These are phyloP conservation scores for Eristalis arbustorum DNA, from an alignment of 2,888 invertebrate genomes.

Conservation along the genomic window DNA sequence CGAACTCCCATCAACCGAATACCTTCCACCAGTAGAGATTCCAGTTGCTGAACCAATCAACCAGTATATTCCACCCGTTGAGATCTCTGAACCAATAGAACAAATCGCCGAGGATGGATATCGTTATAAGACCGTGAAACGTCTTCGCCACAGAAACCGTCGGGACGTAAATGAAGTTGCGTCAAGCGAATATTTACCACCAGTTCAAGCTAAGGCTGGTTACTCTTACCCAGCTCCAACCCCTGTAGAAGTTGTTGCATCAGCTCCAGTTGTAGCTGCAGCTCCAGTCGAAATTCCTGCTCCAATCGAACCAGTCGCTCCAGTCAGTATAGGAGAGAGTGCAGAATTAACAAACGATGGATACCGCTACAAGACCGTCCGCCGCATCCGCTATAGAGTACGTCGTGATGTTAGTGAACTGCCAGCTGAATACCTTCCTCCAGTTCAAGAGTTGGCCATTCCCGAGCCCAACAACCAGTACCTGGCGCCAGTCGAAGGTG, in stretches of 20 bases:
- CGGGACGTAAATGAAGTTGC: constrained; percentile 73
- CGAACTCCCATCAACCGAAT: constrained; percentile 74
- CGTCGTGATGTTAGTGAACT: constrained; percentile 71
- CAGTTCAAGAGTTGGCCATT: constrained; percentile 13
- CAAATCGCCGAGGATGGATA: background rate
- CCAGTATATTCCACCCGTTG: constrained; percentile 9
- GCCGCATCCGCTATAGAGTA: constrained; percentile 66
- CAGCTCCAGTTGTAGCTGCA: constrained; percentile 1
- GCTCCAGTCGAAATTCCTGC: constrained; percentile 1
- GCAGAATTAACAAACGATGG: constrained; percentile 68
- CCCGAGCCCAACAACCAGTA: constrained; percentile 41
- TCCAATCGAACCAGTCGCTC: background rate
- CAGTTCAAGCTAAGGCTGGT: background rate
- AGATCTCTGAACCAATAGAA: background rate
- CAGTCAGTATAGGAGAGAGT: background rate
- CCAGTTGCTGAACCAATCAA: background rate
- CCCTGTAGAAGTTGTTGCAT: background rate
- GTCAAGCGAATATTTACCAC: constrained; percentile 25
- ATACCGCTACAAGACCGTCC: constrained; percentile 71
- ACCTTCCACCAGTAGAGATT: constrained; percentile 69
- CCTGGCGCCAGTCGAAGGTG: constrained; percentile 31
- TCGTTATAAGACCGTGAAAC: background rate
- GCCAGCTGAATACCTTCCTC: constrained; percentile 32
- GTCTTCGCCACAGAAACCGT: constrained; percentile 48
- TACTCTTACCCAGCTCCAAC: background rate